Evolutionary conservation across 2,888 invertebrate species (phyloP).

Genomic region (Phasia obesa): DNA sequence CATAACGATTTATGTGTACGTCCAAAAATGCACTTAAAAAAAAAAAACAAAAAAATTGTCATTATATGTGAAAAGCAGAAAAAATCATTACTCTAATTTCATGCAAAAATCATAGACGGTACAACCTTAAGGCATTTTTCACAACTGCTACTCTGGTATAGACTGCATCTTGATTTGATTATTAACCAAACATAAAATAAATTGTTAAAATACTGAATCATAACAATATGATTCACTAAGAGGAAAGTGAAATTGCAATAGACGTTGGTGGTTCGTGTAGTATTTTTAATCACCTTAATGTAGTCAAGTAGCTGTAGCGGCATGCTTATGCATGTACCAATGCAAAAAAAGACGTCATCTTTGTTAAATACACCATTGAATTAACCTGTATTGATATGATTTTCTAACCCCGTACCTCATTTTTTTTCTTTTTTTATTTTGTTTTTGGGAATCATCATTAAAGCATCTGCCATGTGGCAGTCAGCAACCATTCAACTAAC

Average conservation of each 20-base stretch:
- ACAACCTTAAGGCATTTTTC: conserved; percentile 32
- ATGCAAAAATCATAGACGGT: conserved; percentile 1
- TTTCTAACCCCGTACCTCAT: conserved; percentile 42
- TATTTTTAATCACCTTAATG: conserved; percentile 23
- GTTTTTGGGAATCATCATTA: conserved; percentile 4
- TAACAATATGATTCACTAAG: conserved; percentile 59
- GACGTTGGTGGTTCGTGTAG: conserved; percentile 7
- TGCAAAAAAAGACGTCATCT: conserved; percentile 33
- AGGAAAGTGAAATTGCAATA: conserved; percentile 66
- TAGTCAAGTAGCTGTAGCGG: conserved; percentile 12
- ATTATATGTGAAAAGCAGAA: not conserved
- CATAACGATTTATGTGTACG: too few relatives aligned
- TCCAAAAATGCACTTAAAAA: too few relatives aligned
- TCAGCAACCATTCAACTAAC: conserved; percentile 11
- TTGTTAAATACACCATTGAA: conserved; percentile 34
- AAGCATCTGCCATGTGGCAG: conserved; percentile 25
- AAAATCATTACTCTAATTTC: conserved; percentile 21
- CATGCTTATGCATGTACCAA: conserved; percentile 40
- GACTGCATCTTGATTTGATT: conserved; percentile 38
- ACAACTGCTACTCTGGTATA: conserved; percentile 1
- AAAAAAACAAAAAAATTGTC: too few relatives aligned
- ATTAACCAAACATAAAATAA: conserved; percentile 19
- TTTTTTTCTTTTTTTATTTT: conserved; percentile 10
- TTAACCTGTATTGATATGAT: conserved; percentile 51
- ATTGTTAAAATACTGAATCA: conserved; percentile 14